Percentiles rank a stretch among this genome's conserved stretches.
Conservation (phyloP, 37 sponge, comb jelly and placozoan species). For the Beroe ovata region DNA sequence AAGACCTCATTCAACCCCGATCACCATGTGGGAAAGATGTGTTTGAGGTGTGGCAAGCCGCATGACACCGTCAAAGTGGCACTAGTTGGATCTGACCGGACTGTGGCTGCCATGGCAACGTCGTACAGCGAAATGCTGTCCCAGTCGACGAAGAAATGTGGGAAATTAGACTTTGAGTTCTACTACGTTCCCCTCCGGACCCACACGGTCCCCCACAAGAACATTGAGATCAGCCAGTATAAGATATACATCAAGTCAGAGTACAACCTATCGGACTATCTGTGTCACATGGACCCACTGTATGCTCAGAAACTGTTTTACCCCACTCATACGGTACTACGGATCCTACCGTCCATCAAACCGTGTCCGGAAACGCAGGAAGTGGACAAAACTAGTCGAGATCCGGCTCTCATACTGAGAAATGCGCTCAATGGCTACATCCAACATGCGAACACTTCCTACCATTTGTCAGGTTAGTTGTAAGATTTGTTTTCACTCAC, state of each 20-base stretch:
- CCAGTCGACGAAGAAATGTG: slow-evolving; percentile 62
- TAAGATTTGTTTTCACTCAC: no score
- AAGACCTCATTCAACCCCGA: slow-evolving; percentile 62
- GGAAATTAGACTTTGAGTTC: slow-evolving; percentile 55
- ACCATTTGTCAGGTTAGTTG: slow-evolving; percentile 43
- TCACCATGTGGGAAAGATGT: slow-evolving; percentile 4
- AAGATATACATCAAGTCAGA: slow-evolving; percentile 65
- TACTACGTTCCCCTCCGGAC: slow-evolving; percentile 42
- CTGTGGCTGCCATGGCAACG: slow-evolving; percentile 66
- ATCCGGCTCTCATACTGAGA: slow-evolving; percentile 40
- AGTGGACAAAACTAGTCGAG: slow-evolving; percentile 19
- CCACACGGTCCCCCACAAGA: slow-evolving; percentile 55
- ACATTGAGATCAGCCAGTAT: slow-evolving; percentile 66
- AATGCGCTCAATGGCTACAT: slow-evolving; percentile 21
- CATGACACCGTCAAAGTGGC: slow-evolving; percentile 56
- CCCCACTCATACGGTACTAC: slow-evolving; percentile 53
- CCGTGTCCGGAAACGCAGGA: slow-evolving; percentile 55
- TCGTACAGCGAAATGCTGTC: slow-evolving; percentile 67
- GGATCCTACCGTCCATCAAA: slow-evolving; percentile 54
- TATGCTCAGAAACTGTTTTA: slow-evolving; percentile 64
- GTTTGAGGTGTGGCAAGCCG: slow-evolving; percentile 51
- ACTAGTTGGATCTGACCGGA: slow-evolving; percentile 25
- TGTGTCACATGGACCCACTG: slow-evolving; percentile 63
- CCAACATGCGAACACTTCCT: slow-evolving; percentile 34
- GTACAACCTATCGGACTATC: slow-evolving; percentile 57